phyloP scores from a whole-genome alignment of 2,797 vertebrate genomes.

The Cyclura pinguis region DNA sequence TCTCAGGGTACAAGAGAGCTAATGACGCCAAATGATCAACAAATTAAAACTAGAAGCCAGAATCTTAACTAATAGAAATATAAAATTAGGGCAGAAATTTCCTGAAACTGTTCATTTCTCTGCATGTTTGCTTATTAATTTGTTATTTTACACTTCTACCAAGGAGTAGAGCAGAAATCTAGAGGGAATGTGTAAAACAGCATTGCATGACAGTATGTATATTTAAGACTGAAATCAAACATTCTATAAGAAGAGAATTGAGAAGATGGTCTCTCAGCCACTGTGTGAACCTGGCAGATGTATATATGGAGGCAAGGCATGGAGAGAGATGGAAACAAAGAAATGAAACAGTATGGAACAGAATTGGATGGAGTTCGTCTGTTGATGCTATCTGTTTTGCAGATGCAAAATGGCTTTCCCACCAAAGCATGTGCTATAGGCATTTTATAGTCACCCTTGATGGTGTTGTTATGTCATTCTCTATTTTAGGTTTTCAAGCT shows the following conservation, averaged over 20 bases:
- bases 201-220: not conserved
- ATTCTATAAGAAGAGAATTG: not conserved
- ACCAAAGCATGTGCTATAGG: too few species aligned
- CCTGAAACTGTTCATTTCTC: not conserved
- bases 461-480: too few species aligned
- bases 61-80: slow-evolving; percentile 10
- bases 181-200: not conserved
- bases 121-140: not conserved
- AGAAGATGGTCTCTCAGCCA: not conserved
- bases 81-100: not conserved
- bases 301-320: too few species aligned
- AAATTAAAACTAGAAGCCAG: slow-evolving; percentile 22
- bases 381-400: too few species aligned
- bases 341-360: too few species aligned
- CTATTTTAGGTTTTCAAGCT: too few species aligned
- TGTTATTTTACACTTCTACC: not conserved
- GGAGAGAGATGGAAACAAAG: not conserved
- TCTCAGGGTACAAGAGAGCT: slow-evolving; percentile 3
- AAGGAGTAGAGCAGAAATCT: not conserved
- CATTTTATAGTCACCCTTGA: too few species aligned
- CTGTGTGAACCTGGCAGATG: too few species aligned
- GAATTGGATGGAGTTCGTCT: too few species aligned
- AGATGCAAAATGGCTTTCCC: too few species aligned
- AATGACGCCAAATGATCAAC: slow-evolving; percentile 29
- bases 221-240: not conserved